These are phyloP conservation scores for Ceyx margarethae DNA, from an alignment of 2,113 vertebrate species.

Conservation along the genomic window DNA sequence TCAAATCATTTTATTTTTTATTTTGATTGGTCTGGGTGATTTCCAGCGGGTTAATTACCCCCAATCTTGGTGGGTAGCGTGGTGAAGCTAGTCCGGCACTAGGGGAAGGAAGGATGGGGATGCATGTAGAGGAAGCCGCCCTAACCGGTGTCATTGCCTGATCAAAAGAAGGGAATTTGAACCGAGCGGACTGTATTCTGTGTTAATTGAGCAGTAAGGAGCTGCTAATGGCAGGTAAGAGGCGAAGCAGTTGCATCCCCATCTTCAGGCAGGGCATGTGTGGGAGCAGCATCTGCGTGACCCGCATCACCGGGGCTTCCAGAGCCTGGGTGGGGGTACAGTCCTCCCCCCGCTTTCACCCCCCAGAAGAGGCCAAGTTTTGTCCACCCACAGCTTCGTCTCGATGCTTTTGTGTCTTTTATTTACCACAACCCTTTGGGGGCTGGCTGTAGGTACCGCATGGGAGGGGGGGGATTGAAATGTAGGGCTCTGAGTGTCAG, in stretches of 20 bases:
- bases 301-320: accelerated
- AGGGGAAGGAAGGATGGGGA: background rate
- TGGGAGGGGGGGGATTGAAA: background rate
- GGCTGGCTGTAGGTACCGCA: background rate
- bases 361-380: background rate
- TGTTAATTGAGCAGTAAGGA: background rate
- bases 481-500: slow-evolving; percentile 1
- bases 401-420: slow-evolving; percentile 34
- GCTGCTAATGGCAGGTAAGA: background rate
- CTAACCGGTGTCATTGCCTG: background rate
- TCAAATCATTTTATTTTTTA: background rate
- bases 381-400: background rate
- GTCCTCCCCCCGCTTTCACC: background rate
- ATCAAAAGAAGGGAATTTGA: background rate
- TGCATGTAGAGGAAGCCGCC: accelerated
- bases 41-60: slow-evolving; percentile 45
- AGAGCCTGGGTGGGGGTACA: accelerated
- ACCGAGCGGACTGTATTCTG: background rate
- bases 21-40: background rate
- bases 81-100: background rate
- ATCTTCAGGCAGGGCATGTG: accelerated
- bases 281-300: background rate
- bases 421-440: slow-evolving; percentile 31
- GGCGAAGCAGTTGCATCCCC: background rate
- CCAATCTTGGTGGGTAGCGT: background rate